Base-by-base conservation (phyloP, 2,888 invertebrate genomes). In the Hirtodrosophila alboralis region DNA sequence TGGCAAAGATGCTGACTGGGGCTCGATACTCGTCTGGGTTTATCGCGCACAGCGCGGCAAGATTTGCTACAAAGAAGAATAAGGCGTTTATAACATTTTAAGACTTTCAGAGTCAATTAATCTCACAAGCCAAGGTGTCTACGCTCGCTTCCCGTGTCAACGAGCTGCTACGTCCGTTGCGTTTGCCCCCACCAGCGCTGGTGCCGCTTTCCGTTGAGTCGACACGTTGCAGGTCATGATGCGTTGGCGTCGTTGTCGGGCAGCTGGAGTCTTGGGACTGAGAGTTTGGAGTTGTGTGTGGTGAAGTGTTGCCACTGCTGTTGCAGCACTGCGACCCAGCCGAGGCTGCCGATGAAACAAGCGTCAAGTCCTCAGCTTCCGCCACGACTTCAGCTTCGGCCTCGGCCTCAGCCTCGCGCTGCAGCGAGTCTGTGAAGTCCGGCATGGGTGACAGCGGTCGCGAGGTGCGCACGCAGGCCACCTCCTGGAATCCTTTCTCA, bases 1-100 rank as follows among this genome's bases (percentile, higher is more conserved):
- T 95, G 27, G 95, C 94, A 91, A 97, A 98, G 52, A 98, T 92
- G 38, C 94, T 93, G 27, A 98, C 91, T 0, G 98, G 99, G 78
- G 98, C 94, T 8, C 98, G 98, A 90, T 96, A 97, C 47, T 95
- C 88, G 44, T 89, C 88, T 1, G 91, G 89, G 67, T 88, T 89
- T 1, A 90, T 80, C 3, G 88, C 71, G 3, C 87, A 86, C 48
- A 91, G 58, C 1, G 88, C 87, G 23, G 86, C 83, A 8, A 90
- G 75, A 7, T 86, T 87, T 3, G 89, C 90, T 88, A 53, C 4
- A 48, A 67, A 43, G 16, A 41, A 48, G 38, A 57, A 38, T 10
- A 1, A 23, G 7, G 6, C 23, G 2, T 23, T 5, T 2, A 8
- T 23, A 23, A 1, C 6, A 6, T 7, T 6, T 23, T 4, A 18